These are phyloP conservation scores for Cartodere bifasciata DNA, from an alignment of 2,888 invertebrate species.

Conservation along the genomic window DNA sequence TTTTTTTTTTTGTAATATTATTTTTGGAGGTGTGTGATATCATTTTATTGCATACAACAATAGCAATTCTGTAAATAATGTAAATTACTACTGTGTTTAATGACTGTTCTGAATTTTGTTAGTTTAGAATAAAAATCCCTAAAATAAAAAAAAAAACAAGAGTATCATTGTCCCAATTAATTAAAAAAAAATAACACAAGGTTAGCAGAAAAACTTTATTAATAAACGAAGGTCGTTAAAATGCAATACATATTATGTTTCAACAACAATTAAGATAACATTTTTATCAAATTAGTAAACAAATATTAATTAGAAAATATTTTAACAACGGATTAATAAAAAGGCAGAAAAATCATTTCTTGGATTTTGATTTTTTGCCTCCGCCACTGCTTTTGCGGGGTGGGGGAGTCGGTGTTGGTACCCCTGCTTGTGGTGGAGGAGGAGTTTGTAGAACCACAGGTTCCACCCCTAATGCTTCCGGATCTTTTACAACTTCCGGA, in stretches of 20 bases:
- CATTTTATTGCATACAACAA: too few relatives aligned
- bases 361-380: constrained; percentile 23
- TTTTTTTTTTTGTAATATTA: too few relatives aligned
- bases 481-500: constrained; percentile 7
- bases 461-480: constrained; percentile 10
- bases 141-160: too few relatives aligned
- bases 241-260: too few relatives aligned
- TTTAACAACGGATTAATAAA: neutral
- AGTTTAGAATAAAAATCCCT: constrained; percentile 1
- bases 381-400: constrained; percentile 30
- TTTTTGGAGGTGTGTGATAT: too few relatives aligned
- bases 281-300: too few relatives aligned
- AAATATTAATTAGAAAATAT: too few relatives aligned
- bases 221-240: too few relatives aligned
- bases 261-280: too few relatives aligned
- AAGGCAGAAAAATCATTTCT: constrained; percentile 19
- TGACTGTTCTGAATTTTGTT: constrained; percentile 1
- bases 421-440: constrained; percentile 12
- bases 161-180: too few relatives aligned
- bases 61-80: constrained; percentile 1
- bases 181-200: too few relatives aligned
- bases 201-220: too few relatives aligned
- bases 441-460: constrained; percentile 13
- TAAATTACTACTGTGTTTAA: constrained; percentile 1
- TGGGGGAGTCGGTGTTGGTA: constrained; percentile 23